phyloP scores from a whole-genome alignment of 2,797 vertebrate species.

The Parambassis ranga region DNA sequence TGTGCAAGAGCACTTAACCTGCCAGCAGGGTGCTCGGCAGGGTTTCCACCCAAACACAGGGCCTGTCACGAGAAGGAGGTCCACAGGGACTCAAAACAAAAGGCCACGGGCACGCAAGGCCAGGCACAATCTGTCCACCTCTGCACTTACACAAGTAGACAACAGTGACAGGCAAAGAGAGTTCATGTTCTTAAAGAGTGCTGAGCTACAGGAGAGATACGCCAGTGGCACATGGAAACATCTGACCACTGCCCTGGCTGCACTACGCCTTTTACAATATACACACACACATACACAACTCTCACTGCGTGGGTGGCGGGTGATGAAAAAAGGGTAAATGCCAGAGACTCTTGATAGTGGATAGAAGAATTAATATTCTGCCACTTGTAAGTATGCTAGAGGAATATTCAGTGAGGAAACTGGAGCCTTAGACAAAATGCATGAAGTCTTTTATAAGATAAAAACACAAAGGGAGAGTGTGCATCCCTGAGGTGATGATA shows the following conservation, averaged over 20 bases:
- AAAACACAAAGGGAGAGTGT: slow-evolving; percentile 26
- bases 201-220: slow-evolving; percentile 43
- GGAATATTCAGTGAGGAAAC: slow-evolving; percentile 34
- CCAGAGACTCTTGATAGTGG: not conserved
- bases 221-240: slow-evolving; percentile 21
- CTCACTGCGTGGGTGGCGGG: not conserved
- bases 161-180: slow-evolving; percentile 45
- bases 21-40: slow-evolving; percentile 65
- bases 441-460: slow-evolving; percentile 29
- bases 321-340: not conserved
- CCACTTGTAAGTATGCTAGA: not conserved
- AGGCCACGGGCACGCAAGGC: slow-evolving; percentile 71
- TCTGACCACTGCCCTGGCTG: slow-evolving; percentile 27
- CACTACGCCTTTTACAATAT: not conserved
- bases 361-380: not conserved
- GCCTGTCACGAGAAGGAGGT: slow-evolving; percentile 76
- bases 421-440: slow-evolving; percentile 24
- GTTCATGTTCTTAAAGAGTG: slow-evolving; percentile 44
- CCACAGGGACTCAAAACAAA: slow-evolving; percentile 70
- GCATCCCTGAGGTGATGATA: slow-evolving; percentile 36
- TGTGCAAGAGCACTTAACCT: slow-evolving; percentile 79
- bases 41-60: slow-evolving; percentile 69
- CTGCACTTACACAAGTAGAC: slow-evolving; percentile 63
- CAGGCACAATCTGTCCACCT: slow-evolving; percentile 72
- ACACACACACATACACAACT: rapidly evolving